Evolutionary conservation across 2,113 vertebrate species (phyloP), one percentile per base, ranked within the genome.

Genomic region (Cyrtonyx montezumae): DNA sequence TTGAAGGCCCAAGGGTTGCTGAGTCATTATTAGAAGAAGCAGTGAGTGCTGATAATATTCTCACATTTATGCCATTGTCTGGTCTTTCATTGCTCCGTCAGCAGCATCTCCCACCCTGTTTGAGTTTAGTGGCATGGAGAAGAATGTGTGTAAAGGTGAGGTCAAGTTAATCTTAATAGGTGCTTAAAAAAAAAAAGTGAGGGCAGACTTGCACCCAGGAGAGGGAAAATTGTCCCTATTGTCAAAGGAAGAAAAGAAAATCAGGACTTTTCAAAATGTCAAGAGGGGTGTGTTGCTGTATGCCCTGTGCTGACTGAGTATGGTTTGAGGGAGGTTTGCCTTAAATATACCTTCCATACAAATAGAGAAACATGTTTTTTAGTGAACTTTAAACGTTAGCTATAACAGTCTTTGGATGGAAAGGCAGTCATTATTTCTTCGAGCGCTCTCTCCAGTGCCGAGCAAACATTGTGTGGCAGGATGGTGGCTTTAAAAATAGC

Each of bases 381-480:
- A 80, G 85, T 85, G 87, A 96, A 76, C 83, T 93, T 93, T 95
- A 95, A 93, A 90, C 91, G 89, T 79, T 78, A 93, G 58, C 87
- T 95, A 75, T 94, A 94, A 95, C 87, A 90, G 80, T 70, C 75
- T 90, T 81, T 76, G 83, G 87, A 91, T 95, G 79, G 96, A 96
- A 96, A 95, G 73, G 87, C 83, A 82, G 59, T 90, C 88, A 94
- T 95, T 95, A 94, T 96, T 97, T 92, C 94, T 94, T 93, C 40
- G 70, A 94, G 77, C 83, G 79, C 55, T 21, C 62, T 91, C 56
- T 88, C 91, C 92, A 87, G 93, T 90, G 82, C 93, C 0, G 40
- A 94, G 87, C 87, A 94, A 97, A 88, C 12, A 78, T 95, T 93
- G 1, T 69, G 80, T 94, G 94, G 74, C 78, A 90, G 87, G 91